Evolutionary conservation across 2,797 vertebrate genomes (phyloP).

Genomic region (Crenuchus spilurus): DNA sequence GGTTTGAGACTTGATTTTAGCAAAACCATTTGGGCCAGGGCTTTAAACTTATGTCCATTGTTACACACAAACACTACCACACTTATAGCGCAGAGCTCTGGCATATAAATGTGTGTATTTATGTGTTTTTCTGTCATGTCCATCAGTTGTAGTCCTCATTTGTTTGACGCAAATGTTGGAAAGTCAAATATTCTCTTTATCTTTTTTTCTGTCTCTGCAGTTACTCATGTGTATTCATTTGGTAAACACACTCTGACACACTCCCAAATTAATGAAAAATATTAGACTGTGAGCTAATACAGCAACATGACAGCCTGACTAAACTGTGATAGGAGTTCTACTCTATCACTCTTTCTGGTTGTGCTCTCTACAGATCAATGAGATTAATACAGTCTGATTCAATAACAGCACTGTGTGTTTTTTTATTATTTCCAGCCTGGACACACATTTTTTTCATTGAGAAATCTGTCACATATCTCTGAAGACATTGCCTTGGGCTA

Average conservation of each 20-base stretch:
- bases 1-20: no score
- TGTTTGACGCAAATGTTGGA: conserved; percentile 11
- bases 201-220: conserved; percentile 30
- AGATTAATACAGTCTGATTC: not conserved
- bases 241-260: conserved; percentile 46
- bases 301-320: conserved; percentile 28
- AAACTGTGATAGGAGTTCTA: conserved; percentile 28
- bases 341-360: not conserved
- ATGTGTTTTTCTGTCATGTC: conserved; percentile 28
- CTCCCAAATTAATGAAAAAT: conserved; percentile 42
- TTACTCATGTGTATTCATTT: conserved; percentile 32
- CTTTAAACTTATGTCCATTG: no score
- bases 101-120: conserved; percentile 29
- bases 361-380: not conserved
- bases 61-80: no score
- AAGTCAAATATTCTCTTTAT: conserved; percentile 41
- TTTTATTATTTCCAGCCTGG: not conserved
- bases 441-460: no score
- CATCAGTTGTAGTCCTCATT: conserved; percentile 21
- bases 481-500: not conserved
- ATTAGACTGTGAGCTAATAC: conserved; percentile 9
- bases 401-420: not conserved
- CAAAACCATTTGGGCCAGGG: no score
- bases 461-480: no score
- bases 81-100: no score